Evolutionary conservation across 2,113 vertebrate species (phyloP).

Genomic region (Cyprichromis sp.): DNA sequence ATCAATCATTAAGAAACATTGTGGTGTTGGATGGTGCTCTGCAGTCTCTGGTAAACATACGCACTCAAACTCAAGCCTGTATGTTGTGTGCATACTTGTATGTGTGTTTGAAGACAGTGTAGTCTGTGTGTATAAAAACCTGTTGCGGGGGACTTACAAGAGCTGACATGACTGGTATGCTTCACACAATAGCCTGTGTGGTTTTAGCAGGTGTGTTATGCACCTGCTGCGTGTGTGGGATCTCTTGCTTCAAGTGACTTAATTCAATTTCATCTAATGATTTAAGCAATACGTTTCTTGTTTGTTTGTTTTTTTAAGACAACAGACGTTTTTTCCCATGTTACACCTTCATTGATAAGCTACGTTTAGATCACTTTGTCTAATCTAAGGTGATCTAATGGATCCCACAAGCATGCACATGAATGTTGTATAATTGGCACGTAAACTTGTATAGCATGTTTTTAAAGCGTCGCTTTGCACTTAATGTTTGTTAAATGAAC

Average conservation of each 20-base stretch:
- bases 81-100: background rate
- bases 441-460: constrained; percentile 23
- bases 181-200: constrained; percentile 15
- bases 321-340: background rate
- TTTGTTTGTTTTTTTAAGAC: background rate
- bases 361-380: background rate
- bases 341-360: background rate
- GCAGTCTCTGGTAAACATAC: constrained; percentile 83
- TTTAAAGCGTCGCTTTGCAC: background rate
- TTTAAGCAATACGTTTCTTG: background rate
- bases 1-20: constrained; percentile 75
- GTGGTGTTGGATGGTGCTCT: constrained; percentile 82
- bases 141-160: constrained; percentile 32
- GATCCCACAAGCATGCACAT: background rate
- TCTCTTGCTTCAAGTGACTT: background rate
- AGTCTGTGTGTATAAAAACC: background rate
- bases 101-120: background rate
- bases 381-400: background rate
- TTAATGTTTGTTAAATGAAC: background rate
- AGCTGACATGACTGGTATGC: constrained; percentile 49
- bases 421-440: background rate
- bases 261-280: background rate
- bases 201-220: constrained; percentile 51
- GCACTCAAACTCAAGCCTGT: background rate
- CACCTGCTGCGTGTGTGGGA: constrained; percentile 48